Conservation (phyloP, 2,888 invertebrate genomes). For the Trissolcus brochymenae region DNA sequence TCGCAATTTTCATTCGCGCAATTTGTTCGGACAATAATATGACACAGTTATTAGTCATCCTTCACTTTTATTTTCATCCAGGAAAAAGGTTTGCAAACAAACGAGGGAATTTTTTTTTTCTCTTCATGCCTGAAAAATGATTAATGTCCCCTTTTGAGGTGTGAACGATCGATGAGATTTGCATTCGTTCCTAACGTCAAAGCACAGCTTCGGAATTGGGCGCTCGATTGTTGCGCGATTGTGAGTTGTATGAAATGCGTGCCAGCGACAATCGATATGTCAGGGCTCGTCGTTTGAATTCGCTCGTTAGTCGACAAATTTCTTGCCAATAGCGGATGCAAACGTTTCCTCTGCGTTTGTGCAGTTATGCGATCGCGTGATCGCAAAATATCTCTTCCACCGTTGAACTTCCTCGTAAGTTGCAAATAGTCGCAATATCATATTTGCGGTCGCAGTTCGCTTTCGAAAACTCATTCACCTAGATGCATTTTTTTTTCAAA, state of each 20-base stretch:
- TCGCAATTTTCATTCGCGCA: constrained; percentile 18
- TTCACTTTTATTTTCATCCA: neutral
- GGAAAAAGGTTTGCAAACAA: constrained; percentile 4
- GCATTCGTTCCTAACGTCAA: constrained; percentile 29
- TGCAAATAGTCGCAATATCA: constrained; percentile 38
- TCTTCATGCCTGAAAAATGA: constrained; percentile 13
- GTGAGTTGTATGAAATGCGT: constrained; percentile 20
- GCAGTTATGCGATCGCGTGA: constrained; percentile 42
- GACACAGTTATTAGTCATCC: neutral
- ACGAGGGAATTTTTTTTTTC: constrained; percentile 30
- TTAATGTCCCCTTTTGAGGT: no score
- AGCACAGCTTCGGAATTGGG: constrained; percentile 18
- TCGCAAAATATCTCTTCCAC: constrained; percentile 42
- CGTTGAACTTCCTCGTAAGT: constrained; percentile 32
- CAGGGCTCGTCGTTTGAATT: constrained; percentile 26
- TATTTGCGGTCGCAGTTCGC: constrained; percentile 31
- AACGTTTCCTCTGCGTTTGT: constrained; percentile 32
- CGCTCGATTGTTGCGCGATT: constrained; percentile 1
- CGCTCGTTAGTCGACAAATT: constrained; percentile 34
- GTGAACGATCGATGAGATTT: constrained; percentile 38
- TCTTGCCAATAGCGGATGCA: constrained; percentile 31
- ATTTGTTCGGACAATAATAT: constrained; percentile 19
- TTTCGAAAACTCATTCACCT: constrained; percentile 24
- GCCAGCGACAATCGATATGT: constrained; percentile 31
- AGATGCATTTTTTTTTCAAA: neutral